phyloP scores from a whole-genome alignment of 1,140 invertebrate species.

The Bombyx mori region DNA sequence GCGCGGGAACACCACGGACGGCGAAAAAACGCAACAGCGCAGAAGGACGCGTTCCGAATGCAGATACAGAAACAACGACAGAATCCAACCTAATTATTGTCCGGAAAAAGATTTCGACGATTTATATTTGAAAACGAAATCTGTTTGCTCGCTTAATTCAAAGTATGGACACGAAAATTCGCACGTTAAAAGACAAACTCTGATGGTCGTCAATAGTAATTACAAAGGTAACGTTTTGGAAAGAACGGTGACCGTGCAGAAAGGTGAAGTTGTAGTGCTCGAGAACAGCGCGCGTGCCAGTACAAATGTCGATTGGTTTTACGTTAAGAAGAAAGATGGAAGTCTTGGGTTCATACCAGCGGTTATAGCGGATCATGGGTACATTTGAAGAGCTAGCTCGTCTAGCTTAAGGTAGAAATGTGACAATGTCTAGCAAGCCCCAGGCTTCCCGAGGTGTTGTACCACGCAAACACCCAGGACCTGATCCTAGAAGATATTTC shows the following conservation, averaged over 20 bases:
- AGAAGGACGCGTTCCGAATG: constrained; percentile 72
- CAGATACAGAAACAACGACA: constrained; percentile 57
- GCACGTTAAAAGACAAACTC: constrained; percentile 71
- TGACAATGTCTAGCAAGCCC: too few species aligned
- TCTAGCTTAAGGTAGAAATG: too few species aligned
- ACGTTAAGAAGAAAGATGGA: constrained; percentile 78
- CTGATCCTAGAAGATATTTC: too few species aligned
- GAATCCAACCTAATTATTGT: constrained; percentile 61
- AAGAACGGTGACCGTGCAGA: constrained; percentile 75
- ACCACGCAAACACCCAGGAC: too few species aligned
- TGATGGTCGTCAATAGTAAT: constrained; percentile 78
- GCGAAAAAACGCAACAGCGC: constrained; percentile 75
- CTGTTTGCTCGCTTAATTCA: constrained; percentile 50
- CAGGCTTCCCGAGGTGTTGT: too few species aligned
- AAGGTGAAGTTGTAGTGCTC: constrained; percentile 82
- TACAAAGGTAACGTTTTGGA: constrained; percentile 72
- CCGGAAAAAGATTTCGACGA: constrained; percentile 79
- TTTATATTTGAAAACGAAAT: constrained; percentile 76
- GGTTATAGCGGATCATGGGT: constrained; percentile 81
- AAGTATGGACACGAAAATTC: constrained; percentile 47
- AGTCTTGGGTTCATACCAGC: constrained; percentile 83
- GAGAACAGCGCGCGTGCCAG: constrained; percentile 70
- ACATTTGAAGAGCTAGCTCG: constrained; percentile 59
- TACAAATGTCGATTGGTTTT: constrained; percentile 78
- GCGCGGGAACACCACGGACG: constrained; percentile 81